Base-by-base conservation (phyloP, 2,113 vertebrate species). In the Myocastor coypus region DNA sequence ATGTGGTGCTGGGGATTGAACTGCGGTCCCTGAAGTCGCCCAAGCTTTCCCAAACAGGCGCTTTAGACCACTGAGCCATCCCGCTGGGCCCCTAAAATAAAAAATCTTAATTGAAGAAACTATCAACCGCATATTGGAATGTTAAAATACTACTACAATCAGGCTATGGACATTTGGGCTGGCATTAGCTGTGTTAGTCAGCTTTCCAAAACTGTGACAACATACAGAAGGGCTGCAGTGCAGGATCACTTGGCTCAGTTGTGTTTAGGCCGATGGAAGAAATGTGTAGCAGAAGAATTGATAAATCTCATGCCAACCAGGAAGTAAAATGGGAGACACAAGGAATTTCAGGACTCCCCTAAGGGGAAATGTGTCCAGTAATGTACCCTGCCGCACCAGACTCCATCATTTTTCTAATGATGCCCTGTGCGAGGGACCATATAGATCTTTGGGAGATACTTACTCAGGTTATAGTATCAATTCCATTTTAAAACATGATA, bases 401-500 rank as follows among this genome's bases (percentile, higher is more conserved):
- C 24, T 85, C 11, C 1, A 24, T 16, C 26, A 28, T n/a, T 7
- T 16, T 22, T 64, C 59, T 30, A 32, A 37, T 20, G 30, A 13
- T 28, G 19, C 2, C 11, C n/a, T 37, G 46, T 59, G 57, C 26
- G 22, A 20, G 55, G 34, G 3, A 34, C 30, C 26, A 85, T 7
- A 30, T 59, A 34, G 71, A 7, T 30, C 14, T 26, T 50, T 63
- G 55, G 32, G 24, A 7, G 24, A 64, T 30, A 91, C 17, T 92
- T 85, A 37, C 32, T 3, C 10, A 73, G 61, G 75, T 50, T 57
- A n/a, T 10, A 16, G 68, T 14, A 61, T 75, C 71, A 86, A 64
- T 94, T n/a, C 88, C 57, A 4, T 57, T 88, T 86, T n/a, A 71
- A 89, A 96, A 66, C 14, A 63, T 63, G 68, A 24, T 66, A 34